A percentile compares a stretch with the other conserved stretches of the same genome.
Evolutionary conservation across 2,113 vertebrate genomes (phyloP).

Genomic region (Esox niger): DNA sequence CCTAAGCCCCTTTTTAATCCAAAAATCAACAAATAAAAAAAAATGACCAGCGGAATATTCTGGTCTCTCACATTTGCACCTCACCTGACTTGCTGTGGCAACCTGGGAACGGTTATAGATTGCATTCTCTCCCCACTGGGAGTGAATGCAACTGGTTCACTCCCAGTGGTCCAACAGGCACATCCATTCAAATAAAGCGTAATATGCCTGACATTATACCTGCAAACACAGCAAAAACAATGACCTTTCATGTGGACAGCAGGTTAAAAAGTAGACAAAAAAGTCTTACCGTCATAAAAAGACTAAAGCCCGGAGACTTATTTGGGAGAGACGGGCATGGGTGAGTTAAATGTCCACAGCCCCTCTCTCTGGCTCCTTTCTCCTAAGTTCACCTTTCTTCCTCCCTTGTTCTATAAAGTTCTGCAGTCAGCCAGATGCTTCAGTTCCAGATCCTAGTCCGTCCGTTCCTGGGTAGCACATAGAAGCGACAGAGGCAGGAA

Average conservation of each 20-base stretch:
- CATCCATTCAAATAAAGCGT: neutral
- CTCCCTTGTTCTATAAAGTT: constrained; percentile 22
- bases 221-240: neutral
- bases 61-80: neutral
- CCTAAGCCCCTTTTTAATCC: no score
- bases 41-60: neutral
- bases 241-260: neutral
- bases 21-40: no score
- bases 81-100: neutral
- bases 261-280: constrained; percentile 37
- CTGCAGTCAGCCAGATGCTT: constrained; percentile 29
- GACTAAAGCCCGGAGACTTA: constrained; percentile 29
- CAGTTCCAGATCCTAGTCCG: constrained; percentile 46
- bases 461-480: constrained; percentile 47
- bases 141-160: neutral
- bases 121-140: no score
- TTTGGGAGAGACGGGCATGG: constrained; percentile 50
- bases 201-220: constrained; percentile 16
- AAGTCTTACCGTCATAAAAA: constrained; percentile 77
- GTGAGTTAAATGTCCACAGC: constrained; percentile 45
- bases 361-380: constrained; percentile 51
- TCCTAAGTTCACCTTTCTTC: no score
- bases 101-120: neutral
- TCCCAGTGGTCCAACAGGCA: neutral
- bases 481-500: constrained; percentile 64